Evolutionary conservation across 2,888 invertebrate genomes (phyloP), one percentile per base, ranked within the genome.

Genomic region (Seladonia tumulorum): DNA sequence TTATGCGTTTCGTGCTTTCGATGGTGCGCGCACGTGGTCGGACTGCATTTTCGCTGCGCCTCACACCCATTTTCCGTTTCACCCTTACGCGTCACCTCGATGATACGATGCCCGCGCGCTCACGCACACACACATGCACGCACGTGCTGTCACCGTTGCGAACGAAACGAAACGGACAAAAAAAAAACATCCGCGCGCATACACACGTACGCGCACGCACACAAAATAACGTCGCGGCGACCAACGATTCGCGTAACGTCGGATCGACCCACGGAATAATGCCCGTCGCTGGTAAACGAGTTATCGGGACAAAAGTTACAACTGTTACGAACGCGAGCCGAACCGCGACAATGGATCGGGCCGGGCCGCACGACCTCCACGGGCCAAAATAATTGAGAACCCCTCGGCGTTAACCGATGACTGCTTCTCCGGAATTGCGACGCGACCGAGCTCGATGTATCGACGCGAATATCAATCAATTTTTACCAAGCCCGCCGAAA

Each of bases 1-100:
- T 92, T 90, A 91, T 90, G 89, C 87, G 85, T 84, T 86, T 87
- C 80, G 87, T 85, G 89, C 83, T 88, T 86, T 91, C 87, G 82
- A 85, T 89, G 49, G 88, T 83, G 79, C 53, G 76, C 84, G 80
- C 86, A 85, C 84, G 82, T 71, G 85, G 60, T 25, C 29, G 74
- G 45, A 71, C 47, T 78, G 80, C 82, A 76, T 80, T 85, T 85
- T 82, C 87, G 57, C 76, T 72, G 39, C 45, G 22, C 53, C 66
- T 74, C 7, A 66, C n/a, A 53, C 70, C 49, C 70, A 18, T 76
- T 60, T 42, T 35, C 35, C 60, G 79, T 16, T 74, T 79, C 81
- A 77, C 85, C 78, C 80, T 85, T 71, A 70, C 82, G 74, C 75
- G 71, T 79, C 71, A 70, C 77, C 68, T 76, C 86, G 76, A 75